Conservation (phyloP, 2,797 vertebrate genomes). For the Malurus leucopterus region DNA sequence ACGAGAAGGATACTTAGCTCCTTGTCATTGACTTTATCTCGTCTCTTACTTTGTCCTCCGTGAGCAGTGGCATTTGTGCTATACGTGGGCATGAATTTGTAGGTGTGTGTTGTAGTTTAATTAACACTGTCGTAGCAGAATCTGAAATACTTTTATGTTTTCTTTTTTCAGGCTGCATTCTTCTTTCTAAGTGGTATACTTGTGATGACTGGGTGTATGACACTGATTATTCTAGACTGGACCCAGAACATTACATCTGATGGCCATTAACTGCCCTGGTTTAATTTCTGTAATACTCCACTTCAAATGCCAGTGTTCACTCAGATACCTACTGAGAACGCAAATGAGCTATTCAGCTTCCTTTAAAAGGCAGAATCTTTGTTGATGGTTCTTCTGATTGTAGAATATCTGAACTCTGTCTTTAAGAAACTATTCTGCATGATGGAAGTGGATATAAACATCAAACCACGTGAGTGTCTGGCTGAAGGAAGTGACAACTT, state of each 20-base stretch:
- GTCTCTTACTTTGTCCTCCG: background rate
- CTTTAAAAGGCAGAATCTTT: conserved; percentile 75
- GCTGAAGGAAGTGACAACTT: conserved; percentile 81
- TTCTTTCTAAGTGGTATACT: conserved; percentile 86
- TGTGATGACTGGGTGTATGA: conserved; percentile 90
- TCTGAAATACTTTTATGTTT: background rate
- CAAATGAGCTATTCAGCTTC: conserved; percentile 72
- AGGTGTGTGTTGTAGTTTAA: background rate
- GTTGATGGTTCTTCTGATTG: conserved; percentile 72
- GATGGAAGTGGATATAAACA: conserved; percentile 66
- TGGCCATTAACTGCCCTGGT: conserved; percentile 76
- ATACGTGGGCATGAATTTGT: background rate
- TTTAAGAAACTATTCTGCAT: conserved; percentile 73
- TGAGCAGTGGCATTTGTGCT: background rate
- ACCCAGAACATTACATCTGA: conserved; percentile 64
- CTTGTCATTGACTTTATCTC: background rate
- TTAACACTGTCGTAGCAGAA: background rate
- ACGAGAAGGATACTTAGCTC: background rate
- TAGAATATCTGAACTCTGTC: conserved; percentile 72
- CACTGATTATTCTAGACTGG: conserved; percentile 90
- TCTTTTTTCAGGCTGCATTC: conserved; percentile 77
- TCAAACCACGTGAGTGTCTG: conserved; percentile 72
- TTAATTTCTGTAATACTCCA: conserved; percentile 30
- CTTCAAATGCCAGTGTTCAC: conserved; percentile 67
- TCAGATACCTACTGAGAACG: conserved; percentile 65